Percentiles rank a stretch among this genome's conserved stretches.
Conservation (phyloP, 1,140 invertebrate genomes). For the Ectropis grisescens region DNA sequence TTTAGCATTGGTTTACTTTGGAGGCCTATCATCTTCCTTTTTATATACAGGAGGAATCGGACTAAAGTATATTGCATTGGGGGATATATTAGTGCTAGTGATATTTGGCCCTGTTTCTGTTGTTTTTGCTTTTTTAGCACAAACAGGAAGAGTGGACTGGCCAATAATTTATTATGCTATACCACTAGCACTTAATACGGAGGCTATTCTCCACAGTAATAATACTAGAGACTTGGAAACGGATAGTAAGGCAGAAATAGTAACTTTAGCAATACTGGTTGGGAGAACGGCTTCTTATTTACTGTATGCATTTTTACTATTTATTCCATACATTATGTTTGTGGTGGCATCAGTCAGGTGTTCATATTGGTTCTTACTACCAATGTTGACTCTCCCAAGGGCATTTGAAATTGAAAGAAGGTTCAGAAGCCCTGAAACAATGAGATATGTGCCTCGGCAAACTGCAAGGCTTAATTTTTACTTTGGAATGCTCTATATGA, state of each 20-base stretch:
- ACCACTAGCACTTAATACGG: constrained; percentile 93
- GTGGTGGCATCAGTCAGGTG: constrained; percentile 86
- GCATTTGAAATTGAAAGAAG: constrained; percentile 93
- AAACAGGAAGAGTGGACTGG: constrained; percentile 89
- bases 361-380: constrained; percentile 90
- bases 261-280: constrained; percentile 94
- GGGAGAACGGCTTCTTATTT: constrained; percentile 92
- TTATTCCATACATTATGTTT: constrained; percentile 92
- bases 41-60: constrained; percentile 94
- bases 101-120: constrained; percentile 96
- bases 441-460: constrained; percentile 86
- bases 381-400: constrained; percentile 86
- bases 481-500: constrained; percentile 90
- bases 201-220: constrained; percentile 95
- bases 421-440: constrained; percentile 83
- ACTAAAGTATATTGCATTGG: constrained; percentile 93
- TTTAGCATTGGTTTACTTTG: constrained; percentile 93
- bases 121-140: constrained; percentile 93
- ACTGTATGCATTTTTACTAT: constrained; percentile 91
- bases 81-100: constrained; percentile 91
- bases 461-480: constrained; percentile 93
- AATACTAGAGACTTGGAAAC: constrained; percentile 92
- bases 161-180: constrained; percentile 93
- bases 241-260: constrained; percentile 88
- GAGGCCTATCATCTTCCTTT: constrained; percentile 95